Evolutionary conservation across 2,113 vertebrate genomes (phyloP), one percentile per base, ranked within the genome.

Genomic region (Anguilla japonica): DNA sequence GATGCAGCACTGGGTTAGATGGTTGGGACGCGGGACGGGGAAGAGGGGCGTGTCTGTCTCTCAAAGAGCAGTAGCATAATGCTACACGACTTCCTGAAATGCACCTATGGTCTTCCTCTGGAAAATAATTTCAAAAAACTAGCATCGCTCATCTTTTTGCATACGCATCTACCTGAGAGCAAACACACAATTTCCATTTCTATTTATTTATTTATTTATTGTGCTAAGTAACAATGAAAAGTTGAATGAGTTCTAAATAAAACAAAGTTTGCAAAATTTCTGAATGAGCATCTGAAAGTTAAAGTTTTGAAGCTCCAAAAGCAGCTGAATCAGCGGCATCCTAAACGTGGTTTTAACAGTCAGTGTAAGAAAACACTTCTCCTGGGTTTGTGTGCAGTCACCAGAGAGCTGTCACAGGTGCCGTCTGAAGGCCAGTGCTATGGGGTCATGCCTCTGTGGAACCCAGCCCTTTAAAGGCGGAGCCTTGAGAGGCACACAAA

Each of bases 41-140:
- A 60, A 46, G 15, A n/a, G n/a, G 78, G 9, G 50, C 86, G 83
- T 88, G 81, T 86, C 86, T 84, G 88, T 88, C 79, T 82, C 63
- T 83, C 83, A 60, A 71, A 75, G 1, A 8, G n/a, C 71, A 75
- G n/a, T 75, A 2, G 71, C 71, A 75, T 29, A 34, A 8, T 20
- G 6, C 26, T 71, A 75, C 71, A 26, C n/a, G n/a, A 34, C 29
- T 5, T 29, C 63, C n/a, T n/a, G 20, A 71, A 71, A 71, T 22
- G 63, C 63, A 75, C n/a, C 71, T 29, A 29, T 13, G 26, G 71
- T 75, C 26, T 13, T 75, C 34, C 8, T 75, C 71, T 75, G 71
- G 71, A 13, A 14, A 53, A 2, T 2, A 53, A 34, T 34, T 34
- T 34, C 1, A 0, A 34, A 75, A 34, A 75, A 67, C 22, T 67